These are phyloP conservation scores for Leptinotarsa rubiginosa DNA, from an alignment of 2,888 invertebrate genomes.

Conservation along the genomic window DNA sequence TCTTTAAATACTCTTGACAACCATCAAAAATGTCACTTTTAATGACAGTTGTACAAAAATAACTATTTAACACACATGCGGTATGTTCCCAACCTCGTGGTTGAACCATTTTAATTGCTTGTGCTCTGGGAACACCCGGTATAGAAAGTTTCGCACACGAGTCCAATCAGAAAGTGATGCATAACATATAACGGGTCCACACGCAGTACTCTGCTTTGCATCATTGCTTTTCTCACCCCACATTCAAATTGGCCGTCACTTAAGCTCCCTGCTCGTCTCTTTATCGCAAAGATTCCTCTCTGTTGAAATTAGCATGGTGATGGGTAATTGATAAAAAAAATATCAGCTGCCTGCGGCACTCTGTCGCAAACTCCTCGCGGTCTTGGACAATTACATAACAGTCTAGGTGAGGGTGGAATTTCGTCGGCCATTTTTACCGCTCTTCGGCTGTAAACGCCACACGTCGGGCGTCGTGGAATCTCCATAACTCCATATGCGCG, in stretches of 20 bases:
- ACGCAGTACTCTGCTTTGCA: background rate
- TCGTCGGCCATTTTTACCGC: constrained; percentile 54
- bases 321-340: constrained; percentile 23
- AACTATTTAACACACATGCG: too few relatives aligned
- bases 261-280: background rate
- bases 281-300: background rate
- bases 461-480: constrained; percentile 49
- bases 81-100: too few relatives aligned
- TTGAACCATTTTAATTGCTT: too few relatives aligned
- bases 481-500: constrained; percentile 52
- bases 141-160: too few relatives aligned
- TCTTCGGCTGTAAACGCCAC: constrained; percentile 50
- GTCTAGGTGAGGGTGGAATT: constrained; percentile 52
- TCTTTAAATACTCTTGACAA: too few relatives aligned
- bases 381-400: constrained; percentile 44
- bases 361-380: constrained; percentile 31
- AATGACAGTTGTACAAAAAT: too few relatives aligned
- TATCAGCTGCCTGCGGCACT: constrained; percentile 10
- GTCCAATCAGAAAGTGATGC: background rate
- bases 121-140: too few relatives aligned
- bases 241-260: background rate
- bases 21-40: too few relatives aligned
- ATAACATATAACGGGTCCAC: background rate
- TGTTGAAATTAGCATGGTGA: constrained; percentile 5
- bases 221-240: background rate